Evolutionary conservation across 1,140 invertebrate genomes (phyloP).

Genomic region (Drosophila sp.): DNA sequence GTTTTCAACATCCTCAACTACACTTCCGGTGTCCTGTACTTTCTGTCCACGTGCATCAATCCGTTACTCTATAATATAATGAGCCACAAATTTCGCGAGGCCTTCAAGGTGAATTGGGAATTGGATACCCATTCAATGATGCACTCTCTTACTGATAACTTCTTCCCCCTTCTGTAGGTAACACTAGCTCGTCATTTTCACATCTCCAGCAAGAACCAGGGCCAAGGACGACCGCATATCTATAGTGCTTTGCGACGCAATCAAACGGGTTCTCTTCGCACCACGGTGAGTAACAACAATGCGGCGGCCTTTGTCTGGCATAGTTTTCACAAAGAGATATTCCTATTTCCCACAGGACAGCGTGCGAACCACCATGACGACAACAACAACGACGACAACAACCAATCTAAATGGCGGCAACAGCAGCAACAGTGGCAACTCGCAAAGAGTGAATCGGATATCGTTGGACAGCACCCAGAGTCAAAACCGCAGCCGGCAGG

Average conservation of each 20-base stretch:
- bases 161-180: conserved; percentile 35
- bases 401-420: conserved; percentile 54
- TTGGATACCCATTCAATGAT: conserved; percentile 2
- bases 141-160: background rate
- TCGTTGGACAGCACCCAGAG: conserved; percentile 78
- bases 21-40: conserved; percentile 89
- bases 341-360: conserved; percentile 61
- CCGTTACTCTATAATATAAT: conserved; percentile 94
- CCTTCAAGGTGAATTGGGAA: conserved; percentile 88
- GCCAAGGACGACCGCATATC: conserved; percentile 57
- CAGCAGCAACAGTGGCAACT: conserved; percentile 38
- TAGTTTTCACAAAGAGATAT: conserved; percentile 28
- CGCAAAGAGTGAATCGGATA: conserved; percentile 59
- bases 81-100: conserved; percentile 93
- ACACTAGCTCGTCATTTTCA: conserved; percentile 70
- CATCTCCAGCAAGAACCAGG: conserved; percentile 53
- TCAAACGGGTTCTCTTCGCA: conserved; percentile 68
- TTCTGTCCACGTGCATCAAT: conserved; percentile 90
- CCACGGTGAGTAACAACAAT: conserved; percentile 46
- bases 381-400: conserved; percentile 71
- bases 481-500: conserved; percentile 73
- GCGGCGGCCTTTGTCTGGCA: background rate
- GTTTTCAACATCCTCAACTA: conserved; percentile 88
- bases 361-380: conserved; percentile 76
- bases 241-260: conserved; percentile 71